These are phyloP conservation scores for pig (Sus scrofa) DNA, from an alignment of 2,113 vertebrate species.

Conservation along the genomic window T2T-Sscrofa CM000814.6:125925501-125926000, in stretches of 20 bases:
- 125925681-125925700: not conserved
- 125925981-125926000: not conserved
- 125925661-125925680: not conserved
- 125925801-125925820: not conserved
- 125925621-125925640: not conserved
- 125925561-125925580: not conserved
- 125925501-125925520: not conserved
- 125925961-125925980: not conserved
- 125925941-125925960: slow-evolving; percentile 36
- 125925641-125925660: slow-evolving; percentile 5
- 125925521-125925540: not conserved
- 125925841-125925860: not conserved
- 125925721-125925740: not conserved
- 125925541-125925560: not conserved
- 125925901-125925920: slow-evolving; percentile 3
- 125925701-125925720: not conserved
- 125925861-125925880: not conserved
- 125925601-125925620: slow-evolving; percentile 9
- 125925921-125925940: not conserved
- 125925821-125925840: slow-evolving; percentile 38
- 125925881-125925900: slow-evolving; percentile 36
- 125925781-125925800: not conserved
- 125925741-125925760: not conserved
- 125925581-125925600: not conserved
- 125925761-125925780: not conserved